Percentiles rank a stretch among this genome's conserved stretches.
Evolutionary conservation across 2,797 vertebrate species (phyloP).

Genomic region (Glyptemys insculpta): DNA sequence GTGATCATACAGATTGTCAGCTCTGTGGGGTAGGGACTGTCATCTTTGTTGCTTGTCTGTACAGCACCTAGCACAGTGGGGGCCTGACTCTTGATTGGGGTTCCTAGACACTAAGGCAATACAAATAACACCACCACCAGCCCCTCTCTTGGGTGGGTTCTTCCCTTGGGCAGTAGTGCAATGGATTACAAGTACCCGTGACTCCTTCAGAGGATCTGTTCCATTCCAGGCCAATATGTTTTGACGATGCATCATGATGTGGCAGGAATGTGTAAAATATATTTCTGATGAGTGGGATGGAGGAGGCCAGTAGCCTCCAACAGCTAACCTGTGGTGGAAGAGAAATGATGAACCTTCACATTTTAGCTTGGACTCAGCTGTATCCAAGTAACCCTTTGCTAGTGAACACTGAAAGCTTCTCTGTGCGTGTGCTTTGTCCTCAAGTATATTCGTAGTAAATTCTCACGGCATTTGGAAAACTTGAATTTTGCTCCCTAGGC

Average conservation of each 20-base stretch:
- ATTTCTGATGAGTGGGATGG: background rate
- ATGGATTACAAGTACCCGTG: no score
- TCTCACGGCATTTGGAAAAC: background rate
- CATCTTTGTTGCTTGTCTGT: no score
- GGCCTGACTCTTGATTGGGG: no score
- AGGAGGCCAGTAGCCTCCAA: background rate
- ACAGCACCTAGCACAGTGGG: no score
- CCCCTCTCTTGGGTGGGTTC: no score
- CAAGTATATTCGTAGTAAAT: background rate
- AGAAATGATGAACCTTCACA: background rate
- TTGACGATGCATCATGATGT: background rate
- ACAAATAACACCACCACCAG: no score
- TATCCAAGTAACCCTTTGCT: background rate
- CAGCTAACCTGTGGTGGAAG: background rate
- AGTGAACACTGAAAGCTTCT: background rate
- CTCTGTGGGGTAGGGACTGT: background rate
- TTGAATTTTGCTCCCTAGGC: background rate
- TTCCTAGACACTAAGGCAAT: no score
- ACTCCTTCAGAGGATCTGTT: no score
- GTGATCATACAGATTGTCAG: background rate
- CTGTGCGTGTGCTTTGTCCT: background rate
- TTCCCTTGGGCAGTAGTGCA: no score
- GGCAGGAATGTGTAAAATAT: background rate
- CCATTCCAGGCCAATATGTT: no score
- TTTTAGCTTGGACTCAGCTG: background rate